Conservation (phyloP, 1,140 invertebrate genomes). For the Euwallacea fornicatus region DNA sequence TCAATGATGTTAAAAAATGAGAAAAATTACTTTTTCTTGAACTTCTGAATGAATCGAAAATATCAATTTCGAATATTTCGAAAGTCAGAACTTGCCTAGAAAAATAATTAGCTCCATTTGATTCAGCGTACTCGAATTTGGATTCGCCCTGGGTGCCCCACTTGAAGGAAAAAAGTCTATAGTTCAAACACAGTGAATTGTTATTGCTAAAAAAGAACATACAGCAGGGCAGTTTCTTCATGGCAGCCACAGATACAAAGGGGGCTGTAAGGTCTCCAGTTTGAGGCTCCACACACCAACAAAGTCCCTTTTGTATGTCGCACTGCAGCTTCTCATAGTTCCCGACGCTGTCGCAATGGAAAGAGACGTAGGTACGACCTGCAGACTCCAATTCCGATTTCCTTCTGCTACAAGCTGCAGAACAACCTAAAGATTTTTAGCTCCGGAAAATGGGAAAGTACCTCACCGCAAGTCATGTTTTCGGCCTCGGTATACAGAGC, state of each 20-base stretch:
- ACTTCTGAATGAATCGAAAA: too few relatives aligned
- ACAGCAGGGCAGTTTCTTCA: constrained; percentile 61
- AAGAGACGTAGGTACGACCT: constrained; percentile 49
- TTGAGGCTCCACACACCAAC: constrained; percentile 62
- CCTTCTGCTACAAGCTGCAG: constrained; percentile 58
- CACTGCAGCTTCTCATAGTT: constrained; percentile 66
- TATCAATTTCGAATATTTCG: too few relatives aligned
- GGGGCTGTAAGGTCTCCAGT: constrained; percentile 57
- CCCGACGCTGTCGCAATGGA: constrained; percentile 61
- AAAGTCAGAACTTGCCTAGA: too few relatives aligned
- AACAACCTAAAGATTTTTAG: not conserved
- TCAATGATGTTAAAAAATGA: too few relatives aligned
- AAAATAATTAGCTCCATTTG: too few relatives aligned
- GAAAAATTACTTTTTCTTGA: too few relatives aligned
- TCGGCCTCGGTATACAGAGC: constrained; percentile 25
- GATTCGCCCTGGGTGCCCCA: too few relatives aligned
- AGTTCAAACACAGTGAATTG: not conserved
- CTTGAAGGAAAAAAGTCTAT: not conserved
- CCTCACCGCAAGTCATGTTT: constrained; percentile 41
- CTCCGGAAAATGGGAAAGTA: too few relatives aligned
- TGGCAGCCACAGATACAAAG: constrained; percentile 57
- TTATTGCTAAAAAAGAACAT: constrained; percentile 45
- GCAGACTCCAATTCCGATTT: constrained; percentile 55
- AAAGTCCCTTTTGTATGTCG: constrained; percentile 56
- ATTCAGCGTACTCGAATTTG: too few relatives aligned